Evolutionary conservation across 1,140 invertebrate genomes (phyloP).

Genomic region (Linepithema humile): DNA sequence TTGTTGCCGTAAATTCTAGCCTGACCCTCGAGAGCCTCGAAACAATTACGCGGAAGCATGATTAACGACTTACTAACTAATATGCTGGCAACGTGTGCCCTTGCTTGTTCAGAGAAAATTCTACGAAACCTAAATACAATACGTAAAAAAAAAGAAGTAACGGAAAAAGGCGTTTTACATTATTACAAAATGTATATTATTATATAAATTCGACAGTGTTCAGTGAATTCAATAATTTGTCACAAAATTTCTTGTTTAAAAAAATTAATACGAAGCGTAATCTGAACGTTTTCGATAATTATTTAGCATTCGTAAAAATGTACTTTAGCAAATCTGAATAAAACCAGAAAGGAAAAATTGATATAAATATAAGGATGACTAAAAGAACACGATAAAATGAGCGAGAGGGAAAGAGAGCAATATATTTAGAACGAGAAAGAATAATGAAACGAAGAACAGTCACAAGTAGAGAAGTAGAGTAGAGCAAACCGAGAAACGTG

Average conservation of each 20-base stretch:
- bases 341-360: too few relatives aligned
- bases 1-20: not conserved
- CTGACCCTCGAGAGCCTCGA: not conserved
- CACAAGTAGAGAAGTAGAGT: too few relatives aligned
- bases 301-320: not conserved
- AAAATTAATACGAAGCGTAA: not conserved
- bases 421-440: too few relatives aligned
- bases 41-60: conserved; percentile 1
- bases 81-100: not conserved
- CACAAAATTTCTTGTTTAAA: not conserved
- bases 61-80: conserved; percentile 11
- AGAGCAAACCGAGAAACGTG: too few relatives aligned
- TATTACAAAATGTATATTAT: not conserved
- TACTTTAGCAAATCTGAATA: too few relatives aligned
- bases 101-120: conserved; percentile 26
- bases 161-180: not conserved
- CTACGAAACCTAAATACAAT: not conserved
- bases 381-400: too few relatives aligned
- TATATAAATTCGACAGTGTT: not conserved
- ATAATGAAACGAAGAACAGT: too few relatives aligned
- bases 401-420: too few relatives aligned
- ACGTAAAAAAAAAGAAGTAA: not conserved
- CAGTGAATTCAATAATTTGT: not conserved
- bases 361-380: too few relatives aligned
- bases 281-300: not conserved